Conservation (phyloP, 2,797 vertebrate genomes). For the Acrocephalus scirpaceus region DNA sequence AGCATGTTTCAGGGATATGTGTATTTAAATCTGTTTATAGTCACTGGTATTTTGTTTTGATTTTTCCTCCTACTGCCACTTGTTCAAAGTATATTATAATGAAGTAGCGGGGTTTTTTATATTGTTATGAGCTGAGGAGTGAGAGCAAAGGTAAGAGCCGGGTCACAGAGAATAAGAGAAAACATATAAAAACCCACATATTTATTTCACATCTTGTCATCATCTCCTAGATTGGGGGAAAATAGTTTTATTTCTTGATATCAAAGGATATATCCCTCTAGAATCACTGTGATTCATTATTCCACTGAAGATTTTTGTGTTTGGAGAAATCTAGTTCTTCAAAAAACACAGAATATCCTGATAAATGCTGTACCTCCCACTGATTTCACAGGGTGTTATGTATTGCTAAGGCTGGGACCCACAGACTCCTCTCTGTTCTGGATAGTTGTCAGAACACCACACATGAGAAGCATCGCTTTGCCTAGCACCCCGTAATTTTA, state of each 20-base stretch:
- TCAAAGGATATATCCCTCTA: neutral
- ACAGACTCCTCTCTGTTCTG: neutral
- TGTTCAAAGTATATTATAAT: neutral
- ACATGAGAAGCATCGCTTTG: fast-evolving
- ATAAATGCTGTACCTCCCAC: neutral
- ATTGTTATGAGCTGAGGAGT: neutral
- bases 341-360: neutral
- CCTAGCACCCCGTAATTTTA: neutral
- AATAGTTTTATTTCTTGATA: neutral
- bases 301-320: neutral
- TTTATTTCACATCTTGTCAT: neutral
- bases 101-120: neutral
- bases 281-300: neutral
- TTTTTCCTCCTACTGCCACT: neutral
- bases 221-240: neutral
- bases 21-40: constrained; percentile 4
- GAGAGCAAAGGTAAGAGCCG: neutral
- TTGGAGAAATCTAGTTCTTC: neutral
- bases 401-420: neutral
- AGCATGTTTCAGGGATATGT: neutral
- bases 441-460: neutral
- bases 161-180: neutral
- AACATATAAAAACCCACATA: neutral
- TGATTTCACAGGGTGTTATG: neutral
- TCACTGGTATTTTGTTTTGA: constrained; percentile 20